Evolutionary conservation across 1,140 invertebrate genomes (phyloP).

Genomic region (Pteromalus puparum): DNA sequence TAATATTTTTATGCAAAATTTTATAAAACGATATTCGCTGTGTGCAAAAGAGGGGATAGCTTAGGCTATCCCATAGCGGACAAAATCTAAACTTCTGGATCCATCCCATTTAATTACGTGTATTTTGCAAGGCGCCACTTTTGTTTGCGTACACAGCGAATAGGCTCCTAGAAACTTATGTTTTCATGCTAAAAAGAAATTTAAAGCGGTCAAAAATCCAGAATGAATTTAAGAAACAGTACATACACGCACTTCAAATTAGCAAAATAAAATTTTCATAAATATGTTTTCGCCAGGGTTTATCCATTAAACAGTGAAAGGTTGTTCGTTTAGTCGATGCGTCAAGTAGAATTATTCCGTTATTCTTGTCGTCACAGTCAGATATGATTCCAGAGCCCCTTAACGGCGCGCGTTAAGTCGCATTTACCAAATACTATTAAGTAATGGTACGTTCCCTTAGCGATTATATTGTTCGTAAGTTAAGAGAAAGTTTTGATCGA

Average conservation of each 20-base stretch:
- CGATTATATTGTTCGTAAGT: conserved; percentile 47
- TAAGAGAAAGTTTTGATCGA: conserved; percentile 39
- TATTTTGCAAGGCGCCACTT: too few relatives aligned
- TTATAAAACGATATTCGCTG: background rate
- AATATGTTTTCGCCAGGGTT: conserved; percentile 44
- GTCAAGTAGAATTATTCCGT: conserved; percentile 43
- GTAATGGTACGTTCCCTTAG: conserved; percentile 51
- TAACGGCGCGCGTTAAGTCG: conserved; percentile 37
- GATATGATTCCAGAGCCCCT: conserved; percentile 49
- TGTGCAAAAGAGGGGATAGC: too few relatives aligned
- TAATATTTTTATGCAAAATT: conserved; percentile 48
- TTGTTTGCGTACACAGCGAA: too few relatives aligned
- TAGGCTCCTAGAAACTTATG: too few relatives aligned
- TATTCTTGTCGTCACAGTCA: conserved; percentile 52
- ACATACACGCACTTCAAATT: background rate
- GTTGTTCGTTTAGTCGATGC: conserved; percentile 41
- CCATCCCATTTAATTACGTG: too few relatives aligned
- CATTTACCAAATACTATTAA: conserved; percentile 55
- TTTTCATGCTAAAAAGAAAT: background rate
- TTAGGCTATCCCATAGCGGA: too few relatives aligned
- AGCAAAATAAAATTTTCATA: conserved; percentile 38
- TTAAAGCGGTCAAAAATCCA: background rate
- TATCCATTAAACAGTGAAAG: conserved; percentile 8
- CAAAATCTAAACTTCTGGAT: too few relatives aligned
- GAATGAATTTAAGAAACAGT: background rate